These are phyloP conservation scores for Margarornis squamiger DNA, from an alignment of 2,797 vertebrate species.

Conservation along the genomic window DNA sequence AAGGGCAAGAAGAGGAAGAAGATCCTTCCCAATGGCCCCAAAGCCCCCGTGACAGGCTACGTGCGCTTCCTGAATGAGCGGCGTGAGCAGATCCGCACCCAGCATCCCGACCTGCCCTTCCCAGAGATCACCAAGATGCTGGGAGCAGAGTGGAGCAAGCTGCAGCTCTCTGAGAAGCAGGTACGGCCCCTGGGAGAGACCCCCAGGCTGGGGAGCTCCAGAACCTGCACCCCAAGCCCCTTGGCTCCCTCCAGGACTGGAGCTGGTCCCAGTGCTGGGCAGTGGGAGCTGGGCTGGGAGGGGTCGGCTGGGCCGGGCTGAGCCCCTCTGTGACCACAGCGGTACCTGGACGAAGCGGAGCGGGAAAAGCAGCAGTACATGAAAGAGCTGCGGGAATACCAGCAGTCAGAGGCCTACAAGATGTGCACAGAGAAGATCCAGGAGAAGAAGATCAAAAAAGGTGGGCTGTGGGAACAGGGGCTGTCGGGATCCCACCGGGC, in stretches of 20 bases:
- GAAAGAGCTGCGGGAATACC: constrained; percentile 92
- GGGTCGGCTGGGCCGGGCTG: background rate
- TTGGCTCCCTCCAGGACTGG: background rate
- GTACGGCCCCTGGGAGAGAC: constrained; percentile 56
- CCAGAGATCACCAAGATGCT: constrained; percentile 98
- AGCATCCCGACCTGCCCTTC: constrained; percentile 92
- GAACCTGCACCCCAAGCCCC: background rate
- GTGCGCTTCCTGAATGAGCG: constrained; percentile 96
- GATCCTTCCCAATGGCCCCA: constrained; percentile 95
- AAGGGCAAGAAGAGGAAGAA: constrained; percentile 99
- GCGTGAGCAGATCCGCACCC: constrained; percentile 90
- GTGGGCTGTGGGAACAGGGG: constrained; percentile 53
- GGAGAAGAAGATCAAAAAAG: constrained; percentile 95
- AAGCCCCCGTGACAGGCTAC: constrained; percentile 94
- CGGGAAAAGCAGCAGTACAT: constrained; percentile 96
- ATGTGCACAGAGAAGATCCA: constrained; percentile 93
- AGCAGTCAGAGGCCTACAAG: constrained; percentile 95
- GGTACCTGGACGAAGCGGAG: constrained; percentile 94
- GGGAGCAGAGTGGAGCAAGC: constrained; percentile 94
- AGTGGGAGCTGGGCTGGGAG: background rate
- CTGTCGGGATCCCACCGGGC: background rate
- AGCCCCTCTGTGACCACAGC: constrained; percentile 68
- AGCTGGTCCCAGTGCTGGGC: background rate
- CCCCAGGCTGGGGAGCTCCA: background rate
- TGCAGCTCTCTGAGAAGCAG: constrained; percentile 90